Evolutionary conservation across 2,888 invertebrate species (phyloP), one percentile per base, ranked within the genome.

Genomic region (Biston betularia): DNA sequence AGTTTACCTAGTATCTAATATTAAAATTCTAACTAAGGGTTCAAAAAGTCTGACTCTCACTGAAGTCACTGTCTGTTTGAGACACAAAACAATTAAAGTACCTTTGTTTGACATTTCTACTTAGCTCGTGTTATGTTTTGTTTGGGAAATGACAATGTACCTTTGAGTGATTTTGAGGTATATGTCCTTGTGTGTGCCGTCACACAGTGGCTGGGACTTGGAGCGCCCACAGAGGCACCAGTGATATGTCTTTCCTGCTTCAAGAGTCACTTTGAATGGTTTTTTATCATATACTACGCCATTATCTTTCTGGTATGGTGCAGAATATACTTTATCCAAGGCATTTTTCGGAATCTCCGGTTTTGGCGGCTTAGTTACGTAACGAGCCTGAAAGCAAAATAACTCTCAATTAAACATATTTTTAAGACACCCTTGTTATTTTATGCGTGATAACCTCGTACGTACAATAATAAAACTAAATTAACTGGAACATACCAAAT

Each of bases 201-300:
- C 99, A 89, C 99, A 99, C 50, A 99, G 94, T 0, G 99, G 99
- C 94, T 99, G 99, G 34, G 89, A 95, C 82, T 97, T 97, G 69
- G 99, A 99, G 73, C 96, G 96, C 0, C 99, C 99, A 89, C 99
- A 99, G 0, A 97, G 91, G 86, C 99, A 99, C 99, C 99, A 99
- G 38, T 95, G 89, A 87, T 99, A 99, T 0, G 92, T 95, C 89
- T 97, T 97, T 45, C 96, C 96, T 69, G 95, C 95, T 83, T 96
- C 95, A 50, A 98, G 93, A 1, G 86, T 89, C 42, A 98, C 86
- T 87, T 96, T 97, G 76, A 98, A 98, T 0, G 99, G 99, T 83
- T 97, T 98, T 81, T 96, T 97, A 80, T 98, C 98, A 86, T 97
- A 98, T 48, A 98, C 94, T 45, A 91, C 87, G 9, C 99, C 99